Evolutionary conservation across 2,113 vertebrate genomes (phyloP), one percentile per base, ranked within the genome.

Genomic region (Paramormyrops kingsleyae): DNA sequence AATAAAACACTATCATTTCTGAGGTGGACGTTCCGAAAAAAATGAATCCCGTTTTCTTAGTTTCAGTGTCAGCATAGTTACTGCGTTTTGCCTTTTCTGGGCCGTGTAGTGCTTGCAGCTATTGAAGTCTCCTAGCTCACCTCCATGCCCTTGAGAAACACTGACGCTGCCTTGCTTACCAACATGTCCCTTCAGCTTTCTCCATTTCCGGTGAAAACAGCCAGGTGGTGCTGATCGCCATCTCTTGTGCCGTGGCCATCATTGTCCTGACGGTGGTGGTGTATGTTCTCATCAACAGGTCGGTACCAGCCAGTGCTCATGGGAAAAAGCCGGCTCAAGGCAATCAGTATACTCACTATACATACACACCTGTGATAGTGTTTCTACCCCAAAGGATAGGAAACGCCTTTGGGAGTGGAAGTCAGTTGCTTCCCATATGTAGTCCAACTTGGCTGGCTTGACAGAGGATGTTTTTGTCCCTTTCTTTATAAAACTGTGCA

Each of bases 201-300:
- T 99, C 98, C 90, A 99, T 99, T 94, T 98, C 98, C 88, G 96
- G 98, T 87, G 98, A 99, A 95, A 99, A 96, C 84, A 99, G 98
- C 94, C 98, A 99, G 92, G 97, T 99, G 5, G 96, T 99, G 80
- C 94, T 99, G 95, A 99, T 99, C 87, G 97, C 97, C 93, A 97
- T 99, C 92, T 98, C 98, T 91, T 97, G 97, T 0, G 97, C 98
- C 0, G 97, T 98, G 90, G 97, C 97, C 91, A 97, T 99, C 94
- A 98, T 99, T 91, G 96, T 99, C 59, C 97, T 99, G 92, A 98
- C 98, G 0, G 97, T 98, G 62, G 95, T 99, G 92, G 96, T 98
- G 90, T 99, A 99, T 83, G 27, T 99, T 92, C 90, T 99, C 94
- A 98, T 99, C 91, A 97, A 97, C 93, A 98, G 98, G 98, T 99